Evolutionary conservation across 2,113 vertebrate species (phyloP).

Genomic region (Nannobrachium achirus): DNA sequence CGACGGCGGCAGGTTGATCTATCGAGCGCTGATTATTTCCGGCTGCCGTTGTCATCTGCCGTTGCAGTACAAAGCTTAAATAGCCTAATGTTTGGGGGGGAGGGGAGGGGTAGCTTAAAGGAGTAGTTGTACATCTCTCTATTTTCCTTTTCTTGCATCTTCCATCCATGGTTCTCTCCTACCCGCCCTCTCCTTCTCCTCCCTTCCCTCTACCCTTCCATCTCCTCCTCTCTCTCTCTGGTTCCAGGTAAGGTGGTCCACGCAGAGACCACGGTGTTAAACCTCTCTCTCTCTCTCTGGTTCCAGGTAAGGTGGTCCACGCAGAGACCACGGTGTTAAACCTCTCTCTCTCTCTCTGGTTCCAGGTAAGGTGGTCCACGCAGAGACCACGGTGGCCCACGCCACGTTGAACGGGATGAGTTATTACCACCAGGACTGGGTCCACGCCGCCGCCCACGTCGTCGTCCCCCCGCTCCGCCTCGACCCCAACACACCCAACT

Average conservation of each 20-base stretch:
- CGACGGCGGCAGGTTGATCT: too few relatives aligned
- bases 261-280: slow-evolving; percentile 91
- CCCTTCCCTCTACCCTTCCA: neutral
- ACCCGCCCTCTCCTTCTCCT: neutral
- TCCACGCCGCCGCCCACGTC: slow-evolving; percentile 92
- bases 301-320: slow-evolving; percentile 92
- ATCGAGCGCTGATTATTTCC: too few relatives aligned
- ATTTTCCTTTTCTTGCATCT: neutral
- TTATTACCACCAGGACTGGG: slow-evolving; percentile 99
- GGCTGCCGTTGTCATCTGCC: too few relatives aligned
- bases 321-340: slow-evolving; percentile 93
- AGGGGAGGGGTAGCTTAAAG: too few relatives aligned
- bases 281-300: too few relatives aligned
- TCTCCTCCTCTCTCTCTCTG: too few relatives aligned
- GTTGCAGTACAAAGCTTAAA: too few relatives aligned
- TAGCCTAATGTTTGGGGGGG: too few relatives aligned
- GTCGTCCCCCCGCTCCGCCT: slow-evolving; percentile 91
- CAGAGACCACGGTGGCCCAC: slow-evolving; percentile 93
- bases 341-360: neutral
- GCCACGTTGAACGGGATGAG: slow-evolving; percentile 92
- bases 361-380: slow-evolving; percentile 93
- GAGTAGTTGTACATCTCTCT: too few relatives aligned
- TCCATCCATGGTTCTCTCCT: neutral
- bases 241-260: slow-evolving; percentile 92
- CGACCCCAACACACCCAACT: slow-evolving; percentile 94